These are phyloP conservation scores for Centropyge bicolor DNA, from an alignment of 2,797 vertebrate genomes.

Conservation along the genomic window DNA sequence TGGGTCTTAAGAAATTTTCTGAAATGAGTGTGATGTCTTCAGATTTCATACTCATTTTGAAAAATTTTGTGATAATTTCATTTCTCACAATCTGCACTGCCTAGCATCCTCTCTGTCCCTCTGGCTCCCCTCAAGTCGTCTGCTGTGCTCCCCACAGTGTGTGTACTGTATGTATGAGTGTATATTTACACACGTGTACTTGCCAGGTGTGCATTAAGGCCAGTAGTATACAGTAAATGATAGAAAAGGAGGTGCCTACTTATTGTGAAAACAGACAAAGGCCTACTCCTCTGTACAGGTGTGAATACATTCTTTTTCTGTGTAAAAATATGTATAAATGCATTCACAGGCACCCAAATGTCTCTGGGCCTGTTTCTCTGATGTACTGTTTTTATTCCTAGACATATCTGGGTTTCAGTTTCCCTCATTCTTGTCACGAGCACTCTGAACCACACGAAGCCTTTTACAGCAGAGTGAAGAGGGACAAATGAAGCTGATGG, in stretches of 20 bases:
- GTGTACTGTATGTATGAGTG: constrained; percentile 54
- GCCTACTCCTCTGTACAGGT: constrained; percentile 76
- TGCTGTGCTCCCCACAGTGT: constrained; percentile 61
- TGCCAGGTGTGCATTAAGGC: constrained; percentile 72
- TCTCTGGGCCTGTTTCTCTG: constrained; percentile 51
- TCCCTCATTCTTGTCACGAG: constrained; percentile 40
- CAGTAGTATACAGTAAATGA: constrained; percentile 68
- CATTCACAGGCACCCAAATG: constrained; percentile 41
- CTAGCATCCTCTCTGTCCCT: constrained; percentile 50
- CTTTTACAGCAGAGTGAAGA: constrained; percentile 71
- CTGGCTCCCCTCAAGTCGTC: constrained; percentile 30
- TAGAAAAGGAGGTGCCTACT: constrained; percentile 68
- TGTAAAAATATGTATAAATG: constrained; percentile 63
- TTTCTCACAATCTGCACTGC: constrained; percentile 60
- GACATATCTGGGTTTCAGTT: constrained; percentile 65
- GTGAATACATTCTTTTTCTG: constrained; percentile 71
- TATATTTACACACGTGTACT: constrained; percentile 39
- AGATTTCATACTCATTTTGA: constrained; percentile 31
- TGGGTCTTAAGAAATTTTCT: constrained; percentile 10
- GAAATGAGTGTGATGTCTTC: constrained; percentile 12
- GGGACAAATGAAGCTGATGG: constrained; percentile 41
- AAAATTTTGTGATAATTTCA: constrained; percentile 19
- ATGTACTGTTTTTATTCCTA: constrained; percentile 69
- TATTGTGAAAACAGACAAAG: constrained; percentile 50
- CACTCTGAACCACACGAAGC: constrained; percentile 75